Base-by-base conservation (phyloP, 1,140 invertebrate species). In the Brachionus sp. region DNA sequence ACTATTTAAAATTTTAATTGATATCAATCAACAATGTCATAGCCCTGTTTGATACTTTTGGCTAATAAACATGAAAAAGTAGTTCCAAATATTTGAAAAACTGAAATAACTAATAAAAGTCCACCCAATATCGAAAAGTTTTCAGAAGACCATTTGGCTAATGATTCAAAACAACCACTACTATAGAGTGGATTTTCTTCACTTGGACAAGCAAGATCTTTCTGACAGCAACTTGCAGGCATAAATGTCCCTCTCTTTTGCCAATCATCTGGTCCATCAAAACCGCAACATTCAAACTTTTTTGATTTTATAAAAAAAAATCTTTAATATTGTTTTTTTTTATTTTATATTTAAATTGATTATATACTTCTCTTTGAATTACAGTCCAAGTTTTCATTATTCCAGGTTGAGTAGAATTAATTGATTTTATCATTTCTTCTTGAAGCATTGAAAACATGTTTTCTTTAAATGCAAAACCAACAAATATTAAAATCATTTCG, bases 371-470 rank as follows among this genome's bases (percentile, higher is more conserved):
- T 80, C 39, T 57, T 62, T 80, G 77, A 12, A 80, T 80, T 5
- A 62, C 50, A 64, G 53, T 80, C 77, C 77, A 80, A 44, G 50
- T 80, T 44, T 80, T 80, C 77, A 80, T 80, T 3, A 80, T 80
- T 33, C 77, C 77, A 62, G 77, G 77, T 16, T 80, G 33, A 25
- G 77, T 80, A 42, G 77, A 80, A 44, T 80, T 80, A 19, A 80
- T 80, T 44, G 77, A 80, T 57, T 66, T 80, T 23, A 80, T 25
- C 77, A 80, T 80, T 80, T 80, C 77, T 3, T 62, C 50, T 66
- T 80, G 50, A 19, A 80, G 37, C 50, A 80, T 62, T 23, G 33
- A 39, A 66, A 62, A 80, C 77, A 80, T 80, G 5, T 37, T 35
- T 23, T 80, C 77, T 57, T 66, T 57, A 16, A 80, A 44, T 16